Conservation (phyloP, 2,888 invertebrate species). For the Pyralis farinalis region DNA sequence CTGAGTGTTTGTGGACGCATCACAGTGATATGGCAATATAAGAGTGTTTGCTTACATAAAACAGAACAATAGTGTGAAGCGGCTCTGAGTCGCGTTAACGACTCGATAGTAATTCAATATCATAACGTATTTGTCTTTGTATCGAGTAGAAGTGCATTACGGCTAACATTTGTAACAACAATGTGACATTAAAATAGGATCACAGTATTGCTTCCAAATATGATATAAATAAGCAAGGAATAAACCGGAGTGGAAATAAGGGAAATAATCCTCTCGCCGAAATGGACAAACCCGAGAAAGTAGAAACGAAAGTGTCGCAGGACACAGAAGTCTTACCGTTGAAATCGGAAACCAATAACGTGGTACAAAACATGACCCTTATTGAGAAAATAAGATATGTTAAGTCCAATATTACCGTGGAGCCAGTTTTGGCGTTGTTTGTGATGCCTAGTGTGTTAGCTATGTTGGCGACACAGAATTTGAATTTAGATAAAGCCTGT, state of each 20-base stretch:
- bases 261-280: constrained; percentile 18
- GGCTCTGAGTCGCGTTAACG: constrained; percentile 29
- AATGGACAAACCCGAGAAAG: constrained; percentile 41
- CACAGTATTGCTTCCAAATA: constrained; percentile 5
- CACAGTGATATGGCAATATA: constrained; percentile 65
- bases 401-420: constrained; percentile 82
- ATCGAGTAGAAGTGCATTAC: constrained; percentile 30
- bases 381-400: constrained; percentile 69
- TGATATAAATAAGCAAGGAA: background rate
- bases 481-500: constrained; percentile 92
- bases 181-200: constrained; percentile 30
- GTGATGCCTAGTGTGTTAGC: constrained; percentile 85
- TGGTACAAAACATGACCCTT: constrained; percentile 49
- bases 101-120: constrained; percentile 39
- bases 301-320: constrained; percentile 25
- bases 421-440: constrained; percentile 83
- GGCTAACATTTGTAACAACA: constrained; percentile 23
- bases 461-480: constrained; percentile 89
- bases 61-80: constrained; percentile 50
- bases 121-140: constrained; percentile 40
- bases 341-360: constrained; percentile 42
- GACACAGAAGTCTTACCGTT: constrained; percentile 51
- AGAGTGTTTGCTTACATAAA: constrained; percentile 60
- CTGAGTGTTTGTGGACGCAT: constrained; percentile 53
- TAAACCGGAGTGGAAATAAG: constrained; percentile 1